phyloP scores from a whole-genome alignment of 92 coral and sea anemone species.

The Porites evermanni region DNA sequence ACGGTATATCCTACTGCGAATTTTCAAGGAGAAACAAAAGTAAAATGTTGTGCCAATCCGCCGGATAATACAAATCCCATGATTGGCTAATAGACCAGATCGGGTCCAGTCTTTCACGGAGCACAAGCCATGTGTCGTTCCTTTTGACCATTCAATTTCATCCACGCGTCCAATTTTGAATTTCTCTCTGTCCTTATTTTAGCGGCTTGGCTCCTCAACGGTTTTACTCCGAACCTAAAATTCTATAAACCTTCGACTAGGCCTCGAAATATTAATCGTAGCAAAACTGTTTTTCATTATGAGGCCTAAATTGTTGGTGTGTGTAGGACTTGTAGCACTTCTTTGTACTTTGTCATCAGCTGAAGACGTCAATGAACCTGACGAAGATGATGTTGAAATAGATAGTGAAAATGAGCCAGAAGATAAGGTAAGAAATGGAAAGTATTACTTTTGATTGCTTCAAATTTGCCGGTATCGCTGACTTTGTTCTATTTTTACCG shows the following conservation, averaged over 20 bases:
- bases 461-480: not conserved
- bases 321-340: slow-evolving; percentile 45
- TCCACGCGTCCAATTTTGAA: slow-evolving; percentile 86
- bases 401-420: slow-evolving; percentile 80
- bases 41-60: not conserved
- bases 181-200: slow-evolving; percentile 10
- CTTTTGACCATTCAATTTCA: slow-evolving; percentile 87
- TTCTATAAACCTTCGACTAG: not conserved
- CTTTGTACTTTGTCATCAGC: slow-evolving; percentile 48
- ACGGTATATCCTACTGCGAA: too few species aligned
- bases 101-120: slow-evolving; percentile 53
- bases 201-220: slow-evolving; percentile 66
- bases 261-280: not conserved
- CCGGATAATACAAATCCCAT: slow-evolving; percentile 39
- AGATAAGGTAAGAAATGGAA: slow-evolving; percentile 66
- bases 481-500: not conserved
- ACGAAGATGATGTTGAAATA: slow-evolving; percentile 72
- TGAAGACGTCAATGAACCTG: slow-evolving; percentile 60
- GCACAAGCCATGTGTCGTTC: slow-evolving; percentile 76
- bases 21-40: too few species aligned
- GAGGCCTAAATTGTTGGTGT: slow-evolving; percentile 45
- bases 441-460: not conserved
- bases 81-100: slow-evolving; percentile 45
- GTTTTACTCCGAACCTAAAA: slow-evolving; percentile 37
- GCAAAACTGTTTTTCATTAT: not conserved